Base-by-base conservation (phyloP, 2,888 invertebrate species). In the Luperina nickerlii region DNA sequence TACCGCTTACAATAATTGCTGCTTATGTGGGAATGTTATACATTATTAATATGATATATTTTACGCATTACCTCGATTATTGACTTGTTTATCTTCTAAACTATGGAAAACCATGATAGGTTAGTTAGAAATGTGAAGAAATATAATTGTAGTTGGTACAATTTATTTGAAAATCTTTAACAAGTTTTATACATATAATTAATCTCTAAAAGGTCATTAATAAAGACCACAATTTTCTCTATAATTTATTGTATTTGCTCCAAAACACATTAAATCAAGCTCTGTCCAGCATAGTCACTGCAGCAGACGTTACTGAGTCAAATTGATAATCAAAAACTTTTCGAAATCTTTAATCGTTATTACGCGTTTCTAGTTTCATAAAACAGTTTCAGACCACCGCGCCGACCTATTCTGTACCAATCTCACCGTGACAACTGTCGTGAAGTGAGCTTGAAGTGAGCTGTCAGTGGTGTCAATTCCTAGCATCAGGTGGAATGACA, bases 1-100 rank as follows among this genome's bases (percentile, higher is more conserved):
- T 92, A 92, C 92, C 89, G 81, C 89, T 90, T 88, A 92, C 92
- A 92, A 94, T 94, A 94, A 94, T 94, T 93, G 94, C 93, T 90
- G 85, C 78, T 82, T 70, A 82, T 83, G 69, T 85, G 73, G 74
- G 74, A 82, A 87, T 82, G 80, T 51, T 79, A 79, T 74, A 85
- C 81, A 83, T 86, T 81, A 81, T 84, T 88, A 84, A 89, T 85
- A 72, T 85, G 77, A 89, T 82, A 89, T 80, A 89, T 88, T 78
- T 79, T 76, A 85, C 68, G 74, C 84, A 87, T 89, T 84, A 89
- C 51, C 51, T 67, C 65, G 72, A 67, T 68, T 78, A 89, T 81
- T 82, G 83, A 78, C 83, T 83, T 85, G 82, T 88, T 85, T 85
- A 87, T 88, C 73, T 78, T 74, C 72, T 0, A 72, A 80, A 83